Conservation (phyloP, 2,888 invertebrate genomes). For the Tricholauxania praeusta region DNA sequence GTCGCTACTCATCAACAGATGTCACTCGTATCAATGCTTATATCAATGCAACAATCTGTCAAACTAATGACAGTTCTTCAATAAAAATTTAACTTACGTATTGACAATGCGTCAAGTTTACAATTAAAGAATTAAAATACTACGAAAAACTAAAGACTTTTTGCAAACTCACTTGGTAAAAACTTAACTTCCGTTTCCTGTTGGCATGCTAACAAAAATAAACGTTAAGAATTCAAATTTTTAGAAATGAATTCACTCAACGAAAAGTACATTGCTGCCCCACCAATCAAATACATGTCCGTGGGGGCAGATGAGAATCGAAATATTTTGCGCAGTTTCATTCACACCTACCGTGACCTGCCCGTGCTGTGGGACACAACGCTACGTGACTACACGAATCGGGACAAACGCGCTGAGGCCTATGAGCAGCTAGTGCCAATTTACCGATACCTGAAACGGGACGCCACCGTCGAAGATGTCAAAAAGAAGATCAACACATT, state of each 20-base stretch:
- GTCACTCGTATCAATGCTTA: conserved; percentile 24
- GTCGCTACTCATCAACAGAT: conserved; percentile 13
- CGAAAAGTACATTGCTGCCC: conserved; percentile 51
- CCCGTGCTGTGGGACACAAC: conserved; percentile 65
- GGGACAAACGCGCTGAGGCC: conserved; percentile 62
- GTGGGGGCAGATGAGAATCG: conserved; percentile 61
- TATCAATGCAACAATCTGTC: conserved; percentile 62
- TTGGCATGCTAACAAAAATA: background rate
- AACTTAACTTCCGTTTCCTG: conserved; percentile 32
- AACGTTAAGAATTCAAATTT: conserved; percentile 20
- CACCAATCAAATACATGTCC: conserved; percentile 54
- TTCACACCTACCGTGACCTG: conserved; percentile 61
- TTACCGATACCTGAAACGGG: conserved; percentile 60
- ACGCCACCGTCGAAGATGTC: conserved; percentile 65
- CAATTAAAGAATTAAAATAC: background rate
- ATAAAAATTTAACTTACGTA: conserved; percentile 45
- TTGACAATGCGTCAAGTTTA: conserved; percentile 28
- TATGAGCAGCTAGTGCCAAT: conserved; percentile 59
- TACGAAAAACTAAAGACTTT: background rate
- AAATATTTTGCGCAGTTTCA: conserved; percentile 60
- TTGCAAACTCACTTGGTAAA: background rate
- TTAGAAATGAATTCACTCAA: conserved; percentile 8
- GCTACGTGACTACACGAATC: conserved; percentile 62
- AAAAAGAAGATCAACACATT: conserved; percentile 65
- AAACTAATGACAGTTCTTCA: conserved; percentile 62